Conservation (phyloP, 2,888 invertebrate genomes). For the Eurytoma californica region DNA sequence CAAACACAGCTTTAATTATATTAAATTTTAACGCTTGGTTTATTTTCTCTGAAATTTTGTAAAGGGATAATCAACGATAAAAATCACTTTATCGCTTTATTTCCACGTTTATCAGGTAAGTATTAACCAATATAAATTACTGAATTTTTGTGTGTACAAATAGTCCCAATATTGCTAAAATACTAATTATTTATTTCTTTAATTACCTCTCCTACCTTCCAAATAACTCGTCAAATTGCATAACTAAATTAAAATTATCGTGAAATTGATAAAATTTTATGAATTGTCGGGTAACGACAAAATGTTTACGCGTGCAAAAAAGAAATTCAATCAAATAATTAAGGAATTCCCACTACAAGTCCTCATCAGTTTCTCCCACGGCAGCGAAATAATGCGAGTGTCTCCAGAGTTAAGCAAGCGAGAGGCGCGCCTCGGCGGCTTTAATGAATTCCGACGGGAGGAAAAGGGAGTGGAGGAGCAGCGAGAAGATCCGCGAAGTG, state of each 20-base stretch:
- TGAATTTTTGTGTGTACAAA: too few relatives aligned
- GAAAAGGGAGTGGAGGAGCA: conserved; percentile 20
- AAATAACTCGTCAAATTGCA: too few relatives aligned
- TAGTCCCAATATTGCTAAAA: too few relatives aligned
- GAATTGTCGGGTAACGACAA: too few relatives aligned
- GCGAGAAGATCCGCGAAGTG: conserved; percentile 55
- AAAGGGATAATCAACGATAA: background rate
- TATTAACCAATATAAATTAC: background rate
- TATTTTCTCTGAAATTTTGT: background rate
- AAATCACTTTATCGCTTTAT: background rate
- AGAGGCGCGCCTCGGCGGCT: conserved; percentile 57
- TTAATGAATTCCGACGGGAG: conserved; percentile 72
- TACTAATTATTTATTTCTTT: too few relatives aligned
- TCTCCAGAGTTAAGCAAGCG: conserved; percentile 65
- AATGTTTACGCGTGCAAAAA: too few relatives aligned
- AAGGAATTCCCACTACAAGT: too few relatives aligned
- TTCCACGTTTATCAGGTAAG: too few relatives aligned
- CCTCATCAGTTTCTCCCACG: background rate
- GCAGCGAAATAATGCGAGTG: conserved; percentile 46
- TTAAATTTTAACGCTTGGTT: background rate
- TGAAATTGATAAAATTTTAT: too few relatives aligned
- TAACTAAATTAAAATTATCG: too few relatives aligned
- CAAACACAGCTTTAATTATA: conserved; percentile 1
- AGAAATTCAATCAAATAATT: too few relatives aligned
- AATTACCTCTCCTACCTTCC: too few relatives aligned